phyloP scores from a whole-genome alignment of 1,140 invertebrate genomes.

The Drosophila bocki region DNA sequence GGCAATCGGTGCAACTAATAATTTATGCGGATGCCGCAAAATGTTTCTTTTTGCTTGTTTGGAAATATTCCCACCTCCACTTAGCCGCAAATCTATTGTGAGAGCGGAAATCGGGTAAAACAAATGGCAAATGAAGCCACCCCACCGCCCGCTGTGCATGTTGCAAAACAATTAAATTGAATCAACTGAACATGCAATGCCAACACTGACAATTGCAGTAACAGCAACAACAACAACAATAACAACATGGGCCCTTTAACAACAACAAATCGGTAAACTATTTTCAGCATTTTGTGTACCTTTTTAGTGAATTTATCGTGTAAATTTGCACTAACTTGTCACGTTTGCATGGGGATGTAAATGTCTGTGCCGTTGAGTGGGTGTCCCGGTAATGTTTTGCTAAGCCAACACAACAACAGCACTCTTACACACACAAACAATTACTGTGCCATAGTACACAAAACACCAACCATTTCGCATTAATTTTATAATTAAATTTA shows the following conservation, averaged over 20 bases:
- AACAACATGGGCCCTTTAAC: conserved; percentile 1
- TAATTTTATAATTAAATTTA: conserved; percentile 75
- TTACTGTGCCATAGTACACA: conserved; percentile 21
- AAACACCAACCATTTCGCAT: conserved; percentile 17
- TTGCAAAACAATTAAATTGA: conserved; percentile 76
- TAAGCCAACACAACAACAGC: conserved; percentile 32
- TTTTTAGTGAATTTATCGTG: conserved; percentile 83
- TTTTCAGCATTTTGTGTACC: conserved; percentile 74
- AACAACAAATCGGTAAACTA: conserved; percentile 49
- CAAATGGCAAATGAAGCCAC: conserved; percentile 30
- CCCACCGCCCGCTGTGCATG: conserved; percentile 44
- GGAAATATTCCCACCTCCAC: conserved; percentile 14
- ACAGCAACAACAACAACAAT: conserved; percentile 11
- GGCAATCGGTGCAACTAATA: conserved; percentile 43
- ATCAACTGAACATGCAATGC: conserved; percentile 67
- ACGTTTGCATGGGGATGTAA: conserved; percentile 26
- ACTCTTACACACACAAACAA: conserved; percentile 18
- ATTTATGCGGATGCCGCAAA: conserved; percentile 50
- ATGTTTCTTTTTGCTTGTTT: conserved; percentile 46
- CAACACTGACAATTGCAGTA: conserved; percentile 42
- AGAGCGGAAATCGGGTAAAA: conserved; percentile 24
- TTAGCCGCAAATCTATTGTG: conserved; percentile 37
- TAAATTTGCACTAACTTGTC: conserved; percentile 72
- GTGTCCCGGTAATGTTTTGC: conserved; percentile 50
- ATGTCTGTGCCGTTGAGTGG: conserved; percentile 1